These are phyloP conservation scores for Zosterops japonicus DNA, from an alignment of 2,113 vertebrate species.

Conservation along the genomic window DNA sequence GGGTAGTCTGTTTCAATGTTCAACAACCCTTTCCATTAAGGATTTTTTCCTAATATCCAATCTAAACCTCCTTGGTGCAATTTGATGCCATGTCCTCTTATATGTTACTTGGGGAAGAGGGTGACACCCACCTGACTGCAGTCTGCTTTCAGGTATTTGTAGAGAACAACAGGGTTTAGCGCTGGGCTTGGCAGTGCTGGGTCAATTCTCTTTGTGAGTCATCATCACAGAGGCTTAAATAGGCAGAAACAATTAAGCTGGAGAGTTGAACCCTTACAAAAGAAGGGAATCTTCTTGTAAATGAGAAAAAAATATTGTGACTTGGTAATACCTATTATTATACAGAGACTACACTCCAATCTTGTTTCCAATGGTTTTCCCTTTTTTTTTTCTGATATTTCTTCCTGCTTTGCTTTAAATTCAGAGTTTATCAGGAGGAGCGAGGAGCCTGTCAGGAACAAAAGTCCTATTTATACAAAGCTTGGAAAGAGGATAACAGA, in stretches of 20 bases:
- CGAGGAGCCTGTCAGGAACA: background rate
- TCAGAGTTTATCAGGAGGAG: background rate
- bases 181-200: background rate
- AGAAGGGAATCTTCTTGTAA: background rate
- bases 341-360: background rate
- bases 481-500: background rate
- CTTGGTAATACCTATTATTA: background rate
- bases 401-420: background rate
- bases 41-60: background rate
- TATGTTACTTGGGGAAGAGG: background rate
- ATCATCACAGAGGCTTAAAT: background rate
- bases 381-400: background rate
- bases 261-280: background rate
- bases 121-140: background rate
- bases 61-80: background rate
- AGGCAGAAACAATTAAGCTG: background rate
- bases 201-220: fast-evolving
- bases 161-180: background rate
- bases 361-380: background rate
- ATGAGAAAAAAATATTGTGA: background rate
- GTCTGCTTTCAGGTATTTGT: background rate
- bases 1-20: background rate
- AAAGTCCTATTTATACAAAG: background rate
- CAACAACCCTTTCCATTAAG: fast-evolving
- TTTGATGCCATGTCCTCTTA: background rate